Base-by-base conservation (phyloP, 2,113 vertebrate species). In the Tor tambroides region DNA sequence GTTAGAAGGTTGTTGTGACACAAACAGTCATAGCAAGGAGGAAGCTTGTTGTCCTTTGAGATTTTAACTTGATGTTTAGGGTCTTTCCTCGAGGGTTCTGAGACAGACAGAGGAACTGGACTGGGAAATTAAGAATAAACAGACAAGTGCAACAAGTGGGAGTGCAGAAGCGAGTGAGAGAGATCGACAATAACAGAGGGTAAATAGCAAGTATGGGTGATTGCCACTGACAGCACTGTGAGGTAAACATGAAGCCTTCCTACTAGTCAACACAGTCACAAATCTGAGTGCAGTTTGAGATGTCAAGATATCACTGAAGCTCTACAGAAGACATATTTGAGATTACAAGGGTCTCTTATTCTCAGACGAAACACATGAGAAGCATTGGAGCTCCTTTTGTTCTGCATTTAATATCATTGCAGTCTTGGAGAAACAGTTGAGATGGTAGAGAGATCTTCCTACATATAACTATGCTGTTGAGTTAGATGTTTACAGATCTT, bases 91-190 rank as follows among this genome's bases (percentile, higher is more conserved):
- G 0, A 49, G 83, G 83, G 6, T 75, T 84, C 14, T 30, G 49
- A 35, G 83, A 74, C 23, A 72, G 69, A 83, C 65, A 65, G 59
- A 83, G 19, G 41, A 83, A 83, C 41, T 71, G 65, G 63, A 75
- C 83, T 84, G 83, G 49, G 28, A 84, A 84, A 84, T 75, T 54
- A 74, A 75, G 69, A 74, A 84, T 84, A 84, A 72, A 84, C 32
- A 74, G 49, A 84, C 69, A 59, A 72, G 65, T 74, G 35, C 1
- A 67, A 83, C 26, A 51, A 56, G 65, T n/a, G 81, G 61, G 80
- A 30, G 38, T 19, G 61, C 35, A 46, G 38, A 10, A 65, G 38
- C 30, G 2, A 28, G 43, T 28, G 43, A 80, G 43, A 83, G 43
- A 67, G 41, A 46, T 51, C 5, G 11, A 67, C 41, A 67, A 65